Base-by-base conservation (phyloP, 1,140 invertebrate species). In the Macrocentrus cingulum region DNA sequence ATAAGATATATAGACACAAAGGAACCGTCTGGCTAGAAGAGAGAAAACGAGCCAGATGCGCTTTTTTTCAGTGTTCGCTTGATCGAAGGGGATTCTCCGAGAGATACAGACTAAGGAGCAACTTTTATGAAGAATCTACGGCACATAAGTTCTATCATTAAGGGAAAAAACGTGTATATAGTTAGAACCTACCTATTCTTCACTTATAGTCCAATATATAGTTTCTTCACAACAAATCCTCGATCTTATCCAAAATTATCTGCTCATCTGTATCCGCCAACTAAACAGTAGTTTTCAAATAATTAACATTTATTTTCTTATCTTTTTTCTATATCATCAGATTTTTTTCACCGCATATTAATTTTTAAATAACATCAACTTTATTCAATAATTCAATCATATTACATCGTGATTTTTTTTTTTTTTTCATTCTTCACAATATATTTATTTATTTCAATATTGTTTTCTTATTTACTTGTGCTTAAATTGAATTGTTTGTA, bases 361-460 rank as follows among this genome's bases (percentile, higher is more conserved):
- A 74, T 71, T 66, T 76, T 77, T 75, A 74, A 77, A 69, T 77
- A 77, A 77, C 75, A 79, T 77, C 71, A 76, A 79, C 74, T 75
- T 76, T 74, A 76, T 72, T 76, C 67, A 63, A 70, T 69, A 72
- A 62, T 62, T 73, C 65, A 65, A 71, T 70, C 69, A 66, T n/a
- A n/a, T 50, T 75, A 73, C 68, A 75, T 75, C 67, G 62, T 64
- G 32, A 59, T 62, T 22, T 41, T 52, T 55, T 66, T 64, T 18
- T 55, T 62, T 22, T 41, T 52, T 55, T 66, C 52, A 60, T 60
- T 62, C 53, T 62, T 44, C 52, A 50, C 42, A 52, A 41, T 64
- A 57, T 45, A 60, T 67, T 23, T 45, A 59, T 48, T 20, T 18
- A 34, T n/a, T n/a, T n/a, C n/a, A n/a, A n/a, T n/a, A n/a, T n/a